phyloP scores from a whole-genome alignment of 35 echinoderm and acorn worm genomes.

The Chiridota heheva region DNA sequence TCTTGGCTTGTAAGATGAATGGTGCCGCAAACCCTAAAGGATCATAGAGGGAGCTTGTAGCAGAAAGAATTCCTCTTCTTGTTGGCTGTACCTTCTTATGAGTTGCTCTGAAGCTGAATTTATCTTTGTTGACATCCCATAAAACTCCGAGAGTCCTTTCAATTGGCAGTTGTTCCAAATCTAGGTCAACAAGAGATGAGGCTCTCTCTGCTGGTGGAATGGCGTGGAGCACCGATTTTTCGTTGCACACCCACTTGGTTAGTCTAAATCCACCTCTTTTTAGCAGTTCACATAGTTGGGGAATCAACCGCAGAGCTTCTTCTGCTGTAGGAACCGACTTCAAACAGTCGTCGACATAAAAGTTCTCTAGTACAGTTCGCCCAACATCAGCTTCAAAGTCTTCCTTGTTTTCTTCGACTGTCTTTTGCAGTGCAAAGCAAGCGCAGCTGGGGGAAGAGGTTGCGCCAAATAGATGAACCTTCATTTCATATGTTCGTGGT shows the following conservation, averaged over 20 bases:
- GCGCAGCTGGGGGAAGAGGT: slow-evolving; percentile 59
- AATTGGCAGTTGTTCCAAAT: slow-evolving; percentile 44
- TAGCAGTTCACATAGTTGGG: not conserved
- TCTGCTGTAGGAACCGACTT: not conserved
- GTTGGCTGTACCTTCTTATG: not conserved
- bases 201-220: slow-evolving; percentile 20
- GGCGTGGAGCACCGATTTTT: not conserved
- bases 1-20: slow-evolving; percentile 25
- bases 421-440: slow-evolving; percentile 41
- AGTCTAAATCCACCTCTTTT: not conserved
- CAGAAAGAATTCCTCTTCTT: slow-evolving; percentile 20
- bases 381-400: not conserved
- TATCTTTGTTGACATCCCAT: slow-evolving; percentile 1
- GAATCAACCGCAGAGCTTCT: not conserved
- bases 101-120: not conserved
- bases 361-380: not conserved
- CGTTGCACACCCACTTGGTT: slow-evolving; percentile 13
- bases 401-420: slow-evolving; percentile 22
- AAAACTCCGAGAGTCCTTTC: slow-evolving; percentile 28
- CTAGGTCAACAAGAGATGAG: slow-evolving; percentile 15
- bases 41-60: slow-evolving; percentile 28
- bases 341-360: slow-evolving; percentile 33
- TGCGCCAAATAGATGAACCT: slow-evolving; percentile 39
- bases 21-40: slow-evolving; percentile 32
- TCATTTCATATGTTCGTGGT: slow-evolving; percentile 27